phyloP scores from a whole-genome alignment of 2,888 invertebrate species.

The Nomada lathburiana region DNA sequence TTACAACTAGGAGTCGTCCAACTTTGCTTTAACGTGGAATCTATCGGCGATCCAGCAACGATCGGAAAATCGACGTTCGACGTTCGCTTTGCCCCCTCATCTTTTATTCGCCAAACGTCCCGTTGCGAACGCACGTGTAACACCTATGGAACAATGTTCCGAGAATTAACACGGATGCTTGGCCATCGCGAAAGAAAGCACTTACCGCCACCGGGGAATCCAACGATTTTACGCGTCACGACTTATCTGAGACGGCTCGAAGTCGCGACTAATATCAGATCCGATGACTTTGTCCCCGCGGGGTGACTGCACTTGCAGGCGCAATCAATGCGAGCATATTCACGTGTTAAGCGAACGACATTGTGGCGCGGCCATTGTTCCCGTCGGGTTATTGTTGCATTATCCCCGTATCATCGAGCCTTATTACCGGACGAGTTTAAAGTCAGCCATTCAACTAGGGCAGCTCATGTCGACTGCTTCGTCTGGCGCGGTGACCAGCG shows the following conservation, averaged over 20 bases:
- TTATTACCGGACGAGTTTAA: conserved; percentile 59
- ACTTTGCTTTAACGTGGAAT: conserved; percentile 10
- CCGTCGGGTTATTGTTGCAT: conserved; percentile 65
- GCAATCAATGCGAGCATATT: conserved; percentile 63
- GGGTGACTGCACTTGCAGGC: conserved; percentile 54
- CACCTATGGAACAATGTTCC: neutral
- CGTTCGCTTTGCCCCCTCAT: neutral
- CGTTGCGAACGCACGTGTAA: neutral
- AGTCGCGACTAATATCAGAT: conserved; percentile 22
- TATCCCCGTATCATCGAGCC: conserved; percentile 66
- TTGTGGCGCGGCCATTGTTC: conserved; percentile 66
- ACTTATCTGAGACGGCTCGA: conserved; percentile 8
- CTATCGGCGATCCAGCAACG: neutral
- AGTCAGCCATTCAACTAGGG: conserved; percentile 38
- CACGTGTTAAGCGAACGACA: conserved; percentile 57
- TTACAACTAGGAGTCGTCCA: neutral
- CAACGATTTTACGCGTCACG: conserved; percentile 31
- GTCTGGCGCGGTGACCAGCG: conserved; percentile 8
- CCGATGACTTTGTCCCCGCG: conserved; percentile 30
- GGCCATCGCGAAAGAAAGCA: neutral
- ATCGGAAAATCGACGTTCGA: neutral
- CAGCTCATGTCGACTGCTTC: conserved; percentile 21
- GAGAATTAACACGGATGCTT: neutral
- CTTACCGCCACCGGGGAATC: conserved; percentile 27
- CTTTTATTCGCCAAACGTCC: neutral